A percentile compares a stretch with the other conserved stretches of the same genome.
Conservation (phyloP, 2,113 vertebrate species). For the Okapia johnstoni region DNA sequence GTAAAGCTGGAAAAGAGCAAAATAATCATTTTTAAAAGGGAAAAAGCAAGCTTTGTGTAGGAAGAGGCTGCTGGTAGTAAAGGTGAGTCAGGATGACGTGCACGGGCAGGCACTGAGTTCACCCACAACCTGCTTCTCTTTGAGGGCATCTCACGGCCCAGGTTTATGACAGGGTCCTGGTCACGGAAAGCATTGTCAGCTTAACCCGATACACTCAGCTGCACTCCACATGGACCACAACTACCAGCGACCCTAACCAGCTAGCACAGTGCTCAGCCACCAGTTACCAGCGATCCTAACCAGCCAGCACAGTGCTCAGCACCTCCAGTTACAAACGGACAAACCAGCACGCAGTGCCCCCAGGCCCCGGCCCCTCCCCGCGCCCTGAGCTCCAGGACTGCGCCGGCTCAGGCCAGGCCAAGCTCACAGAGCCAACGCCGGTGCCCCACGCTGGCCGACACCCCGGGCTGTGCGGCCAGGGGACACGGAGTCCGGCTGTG, state of each 20-base stretch:
- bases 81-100: accelerated
- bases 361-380: neutral
- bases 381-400: accelerated
- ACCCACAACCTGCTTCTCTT: accelerated
- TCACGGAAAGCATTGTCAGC: accelerated
- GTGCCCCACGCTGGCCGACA: neutral
- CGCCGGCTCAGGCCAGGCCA: neutral
- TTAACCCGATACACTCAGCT: accelerated
- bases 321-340: neutral
- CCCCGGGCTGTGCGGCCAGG: accelerated
- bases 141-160: neutral
- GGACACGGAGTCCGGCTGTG: accelerated
- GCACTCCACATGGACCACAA: no score
- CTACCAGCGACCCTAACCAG: accelerated
- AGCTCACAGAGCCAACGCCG: accelerated
- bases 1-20: neutral
- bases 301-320: neutral
- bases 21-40: neutral
- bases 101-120: neutral
- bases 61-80: neutral
- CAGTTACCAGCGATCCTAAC: accelerated
- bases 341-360: accelerated
- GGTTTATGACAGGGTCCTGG: accelerated
- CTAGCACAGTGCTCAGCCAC: accelerated
- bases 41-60: neutral